Evolutionary conservation across 2,113 vertebrate species (phyloP).

Genomic region (Azemiops feae): DNA sequence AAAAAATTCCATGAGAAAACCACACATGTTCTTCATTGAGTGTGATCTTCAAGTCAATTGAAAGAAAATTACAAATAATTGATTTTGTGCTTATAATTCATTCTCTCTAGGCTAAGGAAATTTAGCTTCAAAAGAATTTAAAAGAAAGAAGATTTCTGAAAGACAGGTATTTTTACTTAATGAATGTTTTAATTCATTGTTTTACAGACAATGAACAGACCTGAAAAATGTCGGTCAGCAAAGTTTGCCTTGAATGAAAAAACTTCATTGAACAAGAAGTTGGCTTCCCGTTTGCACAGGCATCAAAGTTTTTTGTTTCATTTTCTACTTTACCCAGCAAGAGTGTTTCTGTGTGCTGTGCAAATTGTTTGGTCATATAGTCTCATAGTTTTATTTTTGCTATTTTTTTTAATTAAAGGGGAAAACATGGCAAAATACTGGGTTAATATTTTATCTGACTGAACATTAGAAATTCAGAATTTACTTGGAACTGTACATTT

Average conservation of each 20-base stretch:
- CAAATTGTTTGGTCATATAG: constrained; percentile 86
- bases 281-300: constrained; percentile 95
- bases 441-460: constrained; percentile 72
- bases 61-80: neutral
- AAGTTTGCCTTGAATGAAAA: constrained; percentile 94
- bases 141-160: neutral
- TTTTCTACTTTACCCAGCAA: constrained; percentile 80
- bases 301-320: constrained; percentile 84
- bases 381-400: constrained; percentile 83
- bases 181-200: constrained; percentile 58
- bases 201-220: constrained; percentile 88
- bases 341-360: constrained; percentile 83
- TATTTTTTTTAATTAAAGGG: constrained; percentile 77
- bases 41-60: neutral
- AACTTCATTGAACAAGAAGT: constrained; percentile 88
- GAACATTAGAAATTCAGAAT: constrained; percentile 75
- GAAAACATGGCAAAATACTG: constrained; percentile 67
- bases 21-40: neutral
- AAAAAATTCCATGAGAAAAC: neutral
- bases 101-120: constrained; percentile 48
- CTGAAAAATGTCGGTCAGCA: constrained; percentile 88
- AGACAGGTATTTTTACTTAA: constrained; percentile 49
- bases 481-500: constrained; percentile 83
- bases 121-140: constrained; percentile 54
- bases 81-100: constrained; percentile 5